Evolutionary conservation across 2,888 invertebrate species (phyloP), one percentile per base, ranked within the genome.

Genomic region (Papilio protenor): DNA sequence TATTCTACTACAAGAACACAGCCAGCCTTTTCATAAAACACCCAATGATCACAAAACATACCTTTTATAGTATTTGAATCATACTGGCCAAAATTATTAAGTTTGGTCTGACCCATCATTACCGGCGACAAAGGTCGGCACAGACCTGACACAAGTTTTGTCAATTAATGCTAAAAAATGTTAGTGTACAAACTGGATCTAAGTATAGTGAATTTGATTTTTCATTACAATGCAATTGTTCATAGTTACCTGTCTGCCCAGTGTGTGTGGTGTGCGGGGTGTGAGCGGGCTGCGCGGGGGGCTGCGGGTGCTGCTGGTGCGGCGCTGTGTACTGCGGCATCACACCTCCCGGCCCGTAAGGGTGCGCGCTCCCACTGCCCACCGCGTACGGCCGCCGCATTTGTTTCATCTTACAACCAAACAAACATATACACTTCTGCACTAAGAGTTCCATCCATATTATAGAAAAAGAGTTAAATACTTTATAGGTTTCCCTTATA

Each of bases 321-420:
- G 86, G 89, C 81, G 85, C 89, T 78, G 88, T 85, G 83, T 88
- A 91, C 82, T 91, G 88, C 81, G 89, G 87, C 85, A 90, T 80
- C 78, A 87, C 88, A 82, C 86, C 83, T 71, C 85, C 87, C 77
- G 87, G 87, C 77, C 89, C 89, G 88, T 91, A 92, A 77, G 33
- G 64, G 11, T 64, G 64, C 18, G 64, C 64, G 64, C 18, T 64
- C 2, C 86, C 90, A 75, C 89, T 90, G 85, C 89, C 86, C 85
- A 89, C 84, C 5, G 82, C 73, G 89, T 91, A 94, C 82, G 89
- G 87, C 69, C 93, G 92, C 12, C 94, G 92, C 83, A 94, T 85
- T 81, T 87, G 87, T 86, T 94, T 93, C 87, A 92, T 90, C 81
- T 88, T 75, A 76, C 23, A 73, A n/a, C 23, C n/a, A 45, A 47